Conservation (phyloP, 92 coral and sea anemone species). For the Parazoanthus swiftii region DNA sequence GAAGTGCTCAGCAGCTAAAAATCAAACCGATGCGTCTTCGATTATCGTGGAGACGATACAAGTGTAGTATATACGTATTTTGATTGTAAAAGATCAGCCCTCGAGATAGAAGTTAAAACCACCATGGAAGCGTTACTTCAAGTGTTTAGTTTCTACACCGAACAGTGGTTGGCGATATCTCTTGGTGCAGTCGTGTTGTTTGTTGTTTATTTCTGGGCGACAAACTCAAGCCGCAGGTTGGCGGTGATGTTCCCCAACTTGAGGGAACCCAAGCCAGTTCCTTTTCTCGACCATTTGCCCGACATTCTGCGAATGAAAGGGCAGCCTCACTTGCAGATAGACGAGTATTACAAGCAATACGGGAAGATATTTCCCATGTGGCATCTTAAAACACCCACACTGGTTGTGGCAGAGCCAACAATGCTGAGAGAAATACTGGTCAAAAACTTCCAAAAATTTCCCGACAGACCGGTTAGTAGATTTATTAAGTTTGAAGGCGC, state of each 20-base stretch:
- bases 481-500: background rate
- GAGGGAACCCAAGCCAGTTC: slow-evolving; percentile 67
- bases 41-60: background rate
- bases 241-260: slow-evolving; percentile 48
- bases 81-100: background rate
- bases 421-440: slow-evolving; percentile 61
- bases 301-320: slow-evolving; percentile 41
- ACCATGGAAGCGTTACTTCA: background rate
- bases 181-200: background rate
- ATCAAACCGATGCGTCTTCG: background rate
- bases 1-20: no score
- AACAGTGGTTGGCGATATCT: background rate
- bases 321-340: slow-evolving; percentile 48
- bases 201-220: background rate
- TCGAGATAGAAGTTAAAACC: background rate
- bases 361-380: slow-evolving; percentile 54
- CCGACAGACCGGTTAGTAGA: slow-evolving; percentile 55
- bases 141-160: background rate
- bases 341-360: slow-evolving; percentile 63
- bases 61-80: background rate
- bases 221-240: slow-evolving; percentile 38
- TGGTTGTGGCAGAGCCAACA: slow-evolving; percentile 57
- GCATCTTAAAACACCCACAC: slow-evolving; percentile 20
- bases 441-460: slow-evolving; percentile 62
- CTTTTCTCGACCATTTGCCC: slow-evolving; percentile 54